Evolutionary conservation across 2,888 invertebrate genomes (phyloP).

Genomic region (Heliconius sara): DNA sequence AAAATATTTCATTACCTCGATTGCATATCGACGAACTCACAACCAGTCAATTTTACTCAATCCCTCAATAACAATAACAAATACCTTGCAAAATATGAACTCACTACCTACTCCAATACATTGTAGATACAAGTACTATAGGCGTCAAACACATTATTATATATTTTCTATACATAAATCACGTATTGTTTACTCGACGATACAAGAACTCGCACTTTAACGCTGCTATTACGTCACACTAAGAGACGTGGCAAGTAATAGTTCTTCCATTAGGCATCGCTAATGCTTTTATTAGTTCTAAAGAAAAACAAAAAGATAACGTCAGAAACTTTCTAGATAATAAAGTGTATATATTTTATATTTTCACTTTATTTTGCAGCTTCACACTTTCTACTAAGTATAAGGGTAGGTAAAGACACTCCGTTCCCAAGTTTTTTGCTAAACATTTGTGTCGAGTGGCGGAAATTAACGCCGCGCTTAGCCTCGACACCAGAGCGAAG

Average conservation of each 20-base stretch:
- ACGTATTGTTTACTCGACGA: background rate
- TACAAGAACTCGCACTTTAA: slow-evolving; percentile 7
- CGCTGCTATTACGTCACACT: slow-evolving; percentile 3
- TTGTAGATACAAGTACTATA: background rate
- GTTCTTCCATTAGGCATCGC: slow-evolving; percentile 8
- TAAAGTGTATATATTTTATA: background rate
- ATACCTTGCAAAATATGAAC: background rate
- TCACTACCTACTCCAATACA: background rate
- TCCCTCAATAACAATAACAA: no score
- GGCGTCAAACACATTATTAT: slow-evolving; percentile 2
- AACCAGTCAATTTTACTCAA: no score
- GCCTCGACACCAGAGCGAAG: no score
- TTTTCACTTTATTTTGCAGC: background rate
- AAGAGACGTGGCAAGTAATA: background rate
- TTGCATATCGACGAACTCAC: no score
- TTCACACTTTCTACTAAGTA: no score
- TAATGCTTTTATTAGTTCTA: slow-evolving; percentile 1
- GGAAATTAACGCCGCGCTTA: no score
- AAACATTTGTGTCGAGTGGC: no score
- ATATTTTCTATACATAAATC: background rate
- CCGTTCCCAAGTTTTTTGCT: no score
- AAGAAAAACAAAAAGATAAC: background rate
- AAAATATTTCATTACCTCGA: no score
- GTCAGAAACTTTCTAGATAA: background rate
- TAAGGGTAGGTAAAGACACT: no score